Evolutionary conservation across 2,888 invertebrate genomes (phyloP).

Genomic region (Chaetoderma sp.): DNA sequence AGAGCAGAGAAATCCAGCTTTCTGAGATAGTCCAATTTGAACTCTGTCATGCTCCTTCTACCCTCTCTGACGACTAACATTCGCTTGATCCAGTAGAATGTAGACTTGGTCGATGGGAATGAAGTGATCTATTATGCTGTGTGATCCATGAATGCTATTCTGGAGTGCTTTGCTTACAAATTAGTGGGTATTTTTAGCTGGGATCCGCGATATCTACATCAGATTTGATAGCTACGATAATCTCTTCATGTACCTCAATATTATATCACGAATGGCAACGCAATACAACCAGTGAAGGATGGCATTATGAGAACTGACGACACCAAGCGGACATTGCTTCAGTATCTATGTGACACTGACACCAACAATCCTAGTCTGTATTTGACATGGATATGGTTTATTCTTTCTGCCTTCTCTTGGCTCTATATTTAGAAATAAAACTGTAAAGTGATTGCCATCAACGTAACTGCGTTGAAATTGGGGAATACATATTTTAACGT

Average conservation of each 20-base stretch:
- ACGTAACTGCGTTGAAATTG: no score
- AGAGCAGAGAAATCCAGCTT: no score
- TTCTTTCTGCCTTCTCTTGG: background rate
- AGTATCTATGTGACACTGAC: background rate
- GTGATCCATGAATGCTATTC: background rate
- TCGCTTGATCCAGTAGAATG: background rate
- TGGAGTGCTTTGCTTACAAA: background rate
- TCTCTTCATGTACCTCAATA: background rate
- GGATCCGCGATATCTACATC: background rate
- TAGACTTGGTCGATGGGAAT: background rate
- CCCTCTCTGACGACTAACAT: background rate
- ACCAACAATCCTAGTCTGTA: background rate
- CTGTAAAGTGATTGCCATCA: no score
- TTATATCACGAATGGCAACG: background rate
- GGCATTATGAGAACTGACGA: no score
- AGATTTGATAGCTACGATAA: background rate
- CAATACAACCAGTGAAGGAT: background rate
- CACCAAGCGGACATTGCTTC: background rate
- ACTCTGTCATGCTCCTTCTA: background rate
- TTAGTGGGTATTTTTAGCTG: background rate
- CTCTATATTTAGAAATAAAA: no score
- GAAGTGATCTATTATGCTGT: background rate
- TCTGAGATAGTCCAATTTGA: background rate
- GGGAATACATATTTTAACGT: background rate
- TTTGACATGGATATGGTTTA: background rate